Evolutionary conservation across 2,888 invertebrate genomes (phyloP).

Genomic region (Artemia sp.): DNA sequence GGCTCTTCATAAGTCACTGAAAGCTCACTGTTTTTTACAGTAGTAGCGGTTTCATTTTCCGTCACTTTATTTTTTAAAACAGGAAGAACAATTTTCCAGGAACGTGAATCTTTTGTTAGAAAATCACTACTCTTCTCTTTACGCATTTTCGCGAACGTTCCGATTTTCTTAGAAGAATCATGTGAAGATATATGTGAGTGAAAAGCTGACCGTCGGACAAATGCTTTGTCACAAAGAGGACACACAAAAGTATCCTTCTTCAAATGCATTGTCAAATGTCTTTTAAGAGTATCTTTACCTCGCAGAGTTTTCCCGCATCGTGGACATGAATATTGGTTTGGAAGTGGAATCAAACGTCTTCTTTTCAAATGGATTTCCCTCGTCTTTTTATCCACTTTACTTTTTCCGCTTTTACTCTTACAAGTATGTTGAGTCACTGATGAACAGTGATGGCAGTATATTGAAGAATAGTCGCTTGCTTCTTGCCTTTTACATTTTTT

Average conservation of each 20-base stretch:
- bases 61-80: too few relatives aligned
- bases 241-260: neutral
- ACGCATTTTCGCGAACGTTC: too few relatives aligned
- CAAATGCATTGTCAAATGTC: neutral
- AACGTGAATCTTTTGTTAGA: neutral
- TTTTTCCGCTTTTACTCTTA: neutral
- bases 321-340: constrained; percentile 2
- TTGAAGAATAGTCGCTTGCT: neutral
- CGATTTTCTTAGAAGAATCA: neutral
- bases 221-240: neutral
- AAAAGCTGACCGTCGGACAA: neutral
- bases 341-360: constrained; percentile 1
- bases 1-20: neutral
- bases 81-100: too few relatives aligned
- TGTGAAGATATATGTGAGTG: neutral
- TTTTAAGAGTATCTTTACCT: neutral
- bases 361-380: neutral
- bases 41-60: neutral
- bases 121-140: neutral
- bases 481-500: neutral
- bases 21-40: neutral
- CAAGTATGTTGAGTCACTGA: neutral
- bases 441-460: neutral
- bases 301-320: neutral
- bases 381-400: neutral